Evolutionary conservation across 2,797 vertebrate species (phyloP), one percentile per base, ranked within the genome.

Genomic region (Artibeus jamaicensis): DNA sequence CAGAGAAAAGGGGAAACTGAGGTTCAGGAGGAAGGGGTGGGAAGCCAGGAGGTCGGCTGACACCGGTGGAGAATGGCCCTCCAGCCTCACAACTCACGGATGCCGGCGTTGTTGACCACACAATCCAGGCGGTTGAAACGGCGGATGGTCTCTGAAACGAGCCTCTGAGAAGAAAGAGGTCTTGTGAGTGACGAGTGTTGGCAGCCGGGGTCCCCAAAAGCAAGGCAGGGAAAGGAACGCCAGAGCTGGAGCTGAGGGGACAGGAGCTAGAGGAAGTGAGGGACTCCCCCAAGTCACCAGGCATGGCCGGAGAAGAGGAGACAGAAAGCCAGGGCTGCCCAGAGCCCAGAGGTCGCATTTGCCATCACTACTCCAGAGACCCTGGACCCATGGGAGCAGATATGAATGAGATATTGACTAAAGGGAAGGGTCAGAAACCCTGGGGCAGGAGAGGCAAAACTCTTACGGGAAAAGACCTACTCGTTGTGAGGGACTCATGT

Each of bases 71-170:
- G 19, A 78, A 24, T 0, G 29, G 37, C 50, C 87, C 18, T 14
- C 1, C 4, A 44, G 48, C 98, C 76, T 21, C 68, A 39, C 0
- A 22, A 96, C 99, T 99, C 97, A 99, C 99, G 99, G 97, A 98
- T 98, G 29, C 99, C 99, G 2, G 99, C 99, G 0, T 99, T 99
- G 98, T 99, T 99, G 92, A 99, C 98, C 96, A 99, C 97, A 90
- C 99, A 99, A 97, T 99, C 99, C 5, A 99, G 97, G 89, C 93
- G 96, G 94, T 98, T 98, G 0, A 99, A 98, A 0, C 4, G 97
- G 71, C 98, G 90, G 86, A 99, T 57, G 0, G 99, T 99, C 96
- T 97, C 95, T 0, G 93, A 82, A 39, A 99, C 94, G 95, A 99
- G 71, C 3, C 67, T 97, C 99, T 99, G 97, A n/a, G 89, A 81